Base-by-base conservation (phyloP, 2,113 vertebrate genomes). In the Sander vitreus region DNA sequence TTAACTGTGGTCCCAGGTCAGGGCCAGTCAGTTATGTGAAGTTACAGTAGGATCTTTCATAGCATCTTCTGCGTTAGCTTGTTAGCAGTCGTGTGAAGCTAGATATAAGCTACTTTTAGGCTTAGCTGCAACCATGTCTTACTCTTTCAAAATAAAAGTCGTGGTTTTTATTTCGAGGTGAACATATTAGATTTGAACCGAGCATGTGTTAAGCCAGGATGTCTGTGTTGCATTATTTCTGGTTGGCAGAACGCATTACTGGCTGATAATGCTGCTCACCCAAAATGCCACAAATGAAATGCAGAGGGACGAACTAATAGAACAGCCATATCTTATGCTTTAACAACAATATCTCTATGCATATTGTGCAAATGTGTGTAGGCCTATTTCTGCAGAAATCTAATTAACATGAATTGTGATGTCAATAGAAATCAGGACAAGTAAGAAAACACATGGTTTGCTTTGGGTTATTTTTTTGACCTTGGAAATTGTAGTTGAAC, bases 111-210 rank as follows among this genome's bases (percentile, higher is more conserved):
- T 65, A 0, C 18, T 36, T 39, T 45, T 4, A 54, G 43, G 2
- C 2, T 5, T 15, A 43, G 36, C 7, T 25, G 47, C 6, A 15
- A 51, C 10, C 1, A 43, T 4, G 39, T 1, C 0, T 71, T 76
- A 30, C 51, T 15, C 60, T 59, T 80, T 81, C 75, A 87, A 55
- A 77, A 73, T 80, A 88, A 89, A 78, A 47, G 15, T 15, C 14
- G 0, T 0, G 1, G 0, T 3, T 16, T 73, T 48, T 19, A 30
- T 0, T 2, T 55, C 14, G 21, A 45, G 2, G 2, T 6, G 33
- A 33, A 33, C 33, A 33, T 6, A 51, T 13, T 7, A 5, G 47
- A 23, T 13, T 21, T 73, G 2, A 25, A 73, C 23, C 23, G 21
- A 57, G 33, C 14, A 1, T 39, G 33, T 43, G 14, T 14, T 55